Conservation (phyloP, 2,113 vertebrate genomes). For the Hystrix brachyura region DNA sequence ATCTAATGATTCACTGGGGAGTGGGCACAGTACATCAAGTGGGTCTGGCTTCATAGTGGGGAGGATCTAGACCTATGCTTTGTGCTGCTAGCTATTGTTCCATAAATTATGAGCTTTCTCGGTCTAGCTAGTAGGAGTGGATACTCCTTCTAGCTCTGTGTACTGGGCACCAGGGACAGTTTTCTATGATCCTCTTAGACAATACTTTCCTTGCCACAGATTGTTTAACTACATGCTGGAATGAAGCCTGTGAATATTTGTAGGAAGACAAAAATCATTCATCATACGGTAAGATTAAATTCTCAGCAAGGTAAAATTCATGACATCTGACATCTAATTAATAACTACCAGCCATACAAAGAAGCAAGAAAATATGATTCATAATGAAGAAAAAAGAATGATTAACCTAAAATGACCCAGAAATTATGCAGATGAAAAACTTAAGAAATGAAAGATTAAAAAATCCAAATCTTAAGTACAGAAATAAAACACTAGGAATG, state of each 20-base stretch:
- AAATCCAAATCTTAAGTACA: neutral
- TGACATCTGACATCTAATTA: neutral
- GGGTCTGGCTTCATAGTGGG: neutral
- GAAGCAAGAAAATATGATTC: neutral
- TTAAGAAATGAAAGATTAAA: neutral
- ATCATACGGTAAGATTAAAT: neutral
- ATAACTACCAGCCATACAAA: neutral
- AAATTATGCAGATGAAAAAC: neutral
- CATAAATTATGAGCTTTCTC: neutral
- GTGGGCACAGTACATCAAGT: neutral
- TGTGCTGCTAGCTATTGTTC: no score
- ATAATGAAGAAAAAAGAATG: neutral
- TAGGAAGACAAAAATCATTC: neutral
- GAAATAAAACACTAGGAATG: neutral
- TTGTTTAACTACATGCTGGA: neutral
- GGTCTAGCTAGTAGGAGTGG: neutral
- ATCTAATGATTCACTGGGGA: neutral
- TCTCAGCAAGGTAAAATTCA: neutral
- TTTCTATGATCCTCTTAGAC: neutral
- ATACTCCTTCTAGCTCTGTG: neutral
- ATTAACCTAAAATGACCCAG: neutral
- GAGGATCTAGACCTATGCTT: neutral
- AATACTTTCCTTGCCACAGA: neutral
- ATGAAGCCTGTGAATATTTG: neutral
- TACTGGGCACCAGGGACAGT: rapidly evolving